Evolutionary conservation across 2,888 invertebrate genomes (phyloP), one percentile per base, ranked within the genome.

Genomic region (Gymnosoma rotundatum): DNA sequence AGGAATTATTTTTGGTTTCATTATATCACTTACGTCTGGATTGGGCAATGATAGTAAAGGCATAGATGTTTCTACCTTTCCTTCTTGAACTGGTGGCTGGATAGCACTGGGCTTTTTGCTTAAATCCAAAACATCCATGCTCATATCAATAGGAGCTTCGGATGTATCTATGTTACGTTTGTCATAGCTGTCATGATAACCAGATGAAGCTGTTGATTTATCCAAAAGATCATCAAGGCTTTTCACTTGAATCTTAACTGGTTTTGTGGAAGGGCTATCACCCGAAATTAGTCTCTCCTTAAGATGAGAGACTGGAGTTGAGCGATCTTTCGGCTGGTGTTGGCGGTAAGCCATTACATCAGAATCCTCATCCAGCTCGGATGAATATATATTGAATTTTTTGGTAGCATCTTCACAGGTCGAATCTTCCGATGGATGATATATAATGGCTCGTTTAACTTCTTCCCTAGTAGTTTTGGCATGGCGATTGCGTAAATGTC

Each of bases 401-500:
- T 94, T 94, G 0, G 93, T 87, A 36, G 93, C 90, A 91, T 96
- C 95, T 86, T 96, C 96, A 88, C 96, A 96, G 66, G 95, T 95
- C 0, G 96, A 96, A 89, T 97, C 97, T 92, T 97, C 97, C 1
- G 96, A 96, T 0, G 97, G 96, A 90, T 97, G 97, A 89, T 97
- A 97, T 84, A 97, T 96, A 72, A 98, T 96, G 8, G 96, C 95
- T 86, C 95, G 95, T 90, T 98, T 97, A 0, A 98, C 96, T 88
- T 98, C 98, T 87, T 98, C 97, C 74, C 97, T 94, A 1, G 96
- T 95, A 1, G 95, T 94, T 92, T 97, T 97, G 0, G 96, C 95
- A 89, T 98, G 98, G 32, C 98, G 94, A 91, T 98, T 98, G 86
- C 98, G 94, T 88, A 98, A 94, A 91, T 99, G 98, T 8, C 98